A percentile compares a stretch with the other conserved stretches of the same genome.
These are phyloP conservation scores for Ischnus inquisitorius DNA, from an alignment of 2,888 invertebrate species.

Conservation along the genomic window DNA sequence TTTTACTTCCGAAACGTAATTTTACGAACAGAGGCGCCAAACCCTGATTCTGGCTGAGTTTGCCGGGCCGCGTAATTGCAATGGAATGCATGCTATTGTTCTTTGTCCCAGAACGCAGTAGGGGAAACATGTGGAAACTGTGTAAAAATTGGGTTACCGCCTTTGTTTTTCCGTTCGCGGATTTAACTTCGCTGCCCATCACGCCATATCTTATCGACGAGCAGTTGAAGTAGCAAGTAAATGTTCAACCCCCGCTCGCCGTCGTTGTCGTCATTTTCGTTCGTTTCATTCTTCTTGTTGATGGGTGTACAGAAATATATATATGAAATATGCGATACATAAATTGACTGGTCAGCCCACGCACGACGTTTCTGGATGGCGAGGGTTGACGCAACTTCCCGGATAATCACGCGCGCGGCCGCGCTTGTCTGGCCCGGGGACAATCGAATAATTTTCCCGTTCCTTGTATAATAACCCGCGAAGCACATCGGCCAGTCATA, in stretches of 20 bases:
- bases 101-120: no score
- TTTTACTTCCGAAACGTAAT: no score
- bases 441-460: conserved; percentile 58
- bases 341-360: not conserved
- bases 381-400: conserved; percentile 43
- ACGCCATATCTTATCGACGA: not conserved
- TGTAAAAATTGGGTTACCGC: no score
- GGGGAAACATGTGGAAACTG: no score
- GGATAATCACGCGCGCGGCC: conserved; percentile 45
- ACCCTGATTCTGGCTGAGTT: no score
- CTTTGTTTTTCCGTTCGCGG: no score
- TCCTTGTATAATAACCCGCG: conserved; percentile 28
- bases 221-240: conserved; percentile 9
- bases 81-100: no score
- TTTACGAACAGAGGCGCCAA: no score
- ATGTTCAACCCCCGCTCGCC: not conserved
- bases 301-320: not conserved
- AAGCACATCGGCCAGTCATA: conserved; percentile 5
- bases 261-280: no score
- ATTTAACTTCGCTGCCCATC: conserved; percentile 9
- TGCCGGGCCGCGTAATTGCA: no score
- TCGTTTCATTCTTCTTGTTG: not conserved
- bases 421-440: conserved; percentile 5
- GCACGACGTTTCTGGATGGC: conserved; percentile 5
- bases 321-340: not conserved